phyloP scores from a whole-genome alignment of 2,888 invertebrate genomes.

The Polymixis lichenea region DNA sequence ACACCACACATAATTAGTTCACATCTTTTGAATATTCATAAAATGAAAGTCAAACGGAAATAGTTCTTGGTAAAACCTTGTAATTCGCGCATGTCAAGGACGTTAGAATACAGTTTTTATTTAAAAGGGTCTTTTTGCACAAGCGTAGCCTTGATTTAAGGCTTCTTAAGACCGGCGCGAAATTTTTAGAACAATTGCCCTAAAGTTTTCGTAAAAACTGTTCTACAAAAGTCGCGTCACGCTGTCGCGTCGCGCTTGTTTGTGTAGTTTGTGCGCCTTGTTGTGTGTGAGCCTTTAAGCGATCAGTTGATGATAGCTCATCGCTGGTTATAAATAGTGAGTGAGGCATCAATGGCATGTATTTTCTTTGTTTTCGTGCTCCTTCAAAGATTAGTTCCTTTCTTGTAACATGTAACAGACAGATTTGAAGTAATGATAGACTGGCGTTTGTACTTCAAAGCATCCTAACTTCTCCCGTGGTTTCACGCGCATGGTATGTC shows the following conservation, averaged over 20 bases:
- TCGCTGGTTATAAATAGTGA: background rate
- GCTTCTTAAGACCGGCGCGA: too few species aligned
- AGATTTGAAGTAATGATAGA: background rate
- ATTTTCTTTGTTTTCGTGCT: background rate
- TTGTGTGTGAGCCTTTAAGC: too few species aligned
- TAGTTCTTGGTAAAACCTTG: constrained; percentile 46
- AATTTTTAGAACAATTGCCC: too few species aligned
- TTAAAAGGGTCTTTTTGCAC: background rate
- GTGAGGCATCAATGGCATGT: background rate
- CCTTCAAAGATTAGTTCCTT: background rate
- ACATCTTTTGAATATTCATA: constrained; percentile 39
- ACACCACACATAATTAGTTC: background rate
- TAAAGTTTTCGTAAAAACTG: too few species aligned
- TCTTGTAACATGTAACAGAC: background rate
- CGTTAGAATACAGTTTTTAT: background rate
- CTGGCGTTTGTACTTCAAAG: too few species aligned
- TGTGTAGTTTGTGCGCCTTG: too few species aligned
- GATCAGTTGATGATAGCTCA: background rate
- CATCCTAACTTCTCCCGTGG: too few species aligned
- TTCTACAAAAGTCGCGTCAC: too few species aligned
- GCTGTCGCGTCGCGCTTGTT: too few species aligned
- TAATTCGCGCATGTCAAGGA: constrained; percentile 26
- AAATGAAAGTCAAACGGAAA: constrained; percentile 13
- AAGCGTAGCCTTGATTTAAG: constrained; percentile 10
- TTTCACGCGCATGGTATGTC: too few species aligned